Conservation (phyloP, 1,140 invertebrate species). For the Apocrypta bakeri region DNA sequence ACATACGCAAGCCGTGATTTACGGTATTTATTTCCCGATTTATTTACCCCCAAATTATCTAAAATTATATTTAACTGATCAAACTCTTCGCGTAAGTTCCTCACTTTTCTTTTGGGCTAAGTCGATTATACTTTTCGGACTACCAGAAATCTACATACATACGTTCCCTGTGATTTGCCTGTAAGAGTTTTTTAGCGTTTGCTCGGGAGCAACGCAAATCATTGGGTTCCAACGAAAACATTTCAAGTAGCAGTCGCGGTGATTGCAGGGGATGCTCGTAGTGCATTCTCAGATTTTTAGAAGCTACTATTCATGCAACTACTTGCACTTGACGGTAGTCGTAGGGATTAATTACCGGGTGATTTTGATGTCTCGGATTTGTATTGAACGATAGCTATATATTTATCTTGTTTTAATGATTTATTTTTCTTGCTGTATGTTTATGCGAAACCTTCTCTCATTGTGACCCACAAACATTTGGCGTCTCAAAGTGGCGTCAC, state of each 20-base stretch:
- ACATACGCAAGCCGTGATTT: background rate
- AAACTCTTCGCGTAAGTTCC: background rate
- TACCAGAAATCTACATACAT: background rate
- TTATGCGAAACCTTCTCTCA: too few species aligned
- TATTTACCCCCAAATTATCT: background rate
- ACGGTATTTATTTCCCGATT: background rate
- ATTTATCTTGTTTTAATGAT: too few species aligned
- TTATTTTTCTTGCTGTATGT: too few species aligned
- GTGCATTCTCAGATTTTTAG: background rate
- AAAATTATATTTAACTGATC: background rate
- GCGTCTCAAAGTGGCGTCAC: background rate
- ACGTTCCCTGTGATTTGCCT: slow-evolving; percentile 12
- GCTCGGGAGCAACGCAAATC: slow-evolving; percentile 10
- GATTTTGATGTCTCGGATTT: background rate
- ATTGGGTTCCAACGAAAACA: slow-evolving; percentile 39
- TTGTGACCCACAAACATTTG: background rate
- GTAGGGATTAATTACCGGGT: slow-evolving; percentile 18
- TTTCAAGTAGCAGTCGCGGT: slow-evolving; percentile 20
- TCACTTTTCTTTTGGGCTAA: too few species aligned
- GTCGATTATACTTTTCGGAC: background rate
- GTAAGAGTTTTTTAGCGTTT: background rate
- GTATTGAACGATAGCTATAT: too few species aligned
- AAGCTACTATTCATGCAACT: background rate
- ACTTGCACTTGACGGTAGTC: slow-evolving; percentile 9
- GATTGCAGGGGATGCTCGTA: slow-evolving; percentile 1